Evolutionary conservation across 1,140 invertebrate genomes (phyloP).

Genomic region (Trigoniulus corallinus): DNA sequence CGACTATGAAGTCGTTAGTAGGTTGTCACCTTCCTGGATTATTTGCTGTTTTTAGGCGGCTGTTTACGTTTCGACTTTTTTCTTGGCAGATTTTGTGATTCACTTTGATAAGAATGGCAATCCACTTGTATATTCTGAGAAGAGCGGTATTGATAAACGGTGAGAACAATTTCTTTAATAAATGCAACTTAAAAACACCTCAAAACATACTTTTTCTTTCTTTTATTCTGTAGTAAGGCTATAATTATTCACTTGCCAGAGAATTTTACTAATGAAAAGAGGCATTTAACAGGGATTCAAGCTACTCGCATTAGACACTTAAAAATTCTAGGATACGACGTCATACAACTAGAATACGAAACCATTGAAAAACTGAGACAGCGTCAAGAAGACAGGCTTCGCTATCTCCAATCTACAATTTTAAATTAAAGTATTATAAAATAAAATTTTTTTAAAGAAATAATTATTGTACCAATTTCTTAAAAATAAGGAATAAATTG

Average conservation of each 20-base stretch:
- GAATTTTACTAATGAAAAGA: constrained; percentile 38
- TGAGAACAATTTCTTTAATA: constrained; percentile 21
- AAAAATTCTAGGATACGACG: constrained; percentile 40
- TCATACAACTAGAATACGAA: constrained; percentile 39
- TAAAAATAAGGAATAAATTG: no score
- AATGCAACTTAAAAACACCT: constrained; percentile 19
- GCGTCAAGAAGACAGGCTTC: no score
- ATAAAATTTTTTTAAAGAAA: no score
- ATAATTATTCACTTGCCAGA: constrained; percentile 45
- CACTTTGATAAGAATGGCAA: no score
- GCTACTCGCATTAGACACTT: constrained; percentile 41
- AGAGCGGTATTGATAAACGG: constrained; percentile 29
- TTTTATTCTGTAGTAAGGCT: constrained; percentile 28
- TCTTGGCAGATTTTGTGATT: no score
- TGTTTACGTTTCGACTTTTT: no score
- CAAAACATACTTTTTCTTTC: constrained; percentile 28
- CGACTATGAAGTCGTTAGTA: no score
- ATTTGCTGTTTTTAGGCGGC: no score
- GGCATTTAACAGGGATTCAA: constrained; percentile 40
- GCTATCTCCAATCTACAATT: no score
- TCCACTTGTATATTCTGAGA: constrained; percentile 37
- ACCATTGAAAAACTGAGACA: constrained; percentile 30
- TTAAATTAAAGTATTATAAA: no score
- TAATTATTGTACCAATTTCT: no score
- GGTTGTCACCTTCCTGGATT: no score